Conservation (phyloP, 1,140 invertebrate genomes). For the Drosophila neocordata region DNA sequence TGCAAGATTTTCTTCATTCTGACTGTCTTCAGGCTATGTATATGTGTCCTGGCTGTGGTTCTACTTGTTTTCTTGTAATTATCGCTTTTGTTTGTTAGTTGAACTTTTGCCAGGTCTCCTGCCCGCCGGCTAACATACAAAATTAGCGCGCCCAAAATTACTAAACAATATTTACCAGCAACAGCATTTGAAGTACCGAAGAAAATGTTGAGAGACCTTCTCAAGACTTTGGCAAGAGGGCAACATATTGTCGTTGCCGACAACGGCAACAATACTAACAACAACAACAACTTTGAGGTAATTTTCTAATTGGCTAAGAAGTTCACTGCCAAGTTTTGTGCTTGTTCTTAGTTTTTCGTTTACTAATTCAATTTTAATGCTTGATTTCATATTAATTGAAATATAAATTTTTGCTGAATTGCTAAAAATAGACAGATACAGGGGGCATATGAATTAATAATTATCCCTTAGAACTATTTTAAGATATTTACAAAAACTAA, state of each 20-base stretch:
- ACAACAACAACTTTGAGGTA: slow-evolving; percentile 31
- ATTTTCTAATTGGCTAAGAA: slow-evolving; percentile 77
- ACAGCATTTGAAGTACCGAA: not conserved
- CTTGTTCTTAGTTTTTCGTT: slow-evolving; percentile 61
- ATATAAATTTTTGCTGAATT: slow-evolving; percentile 46
- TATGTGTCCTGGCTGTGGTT: slow-evolving; percentile 8
- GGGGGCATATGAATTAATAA: not conserved
- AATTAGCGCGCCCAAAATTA: slow-evolving; percentile 78
- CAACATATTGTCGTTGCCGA: slow-evolving; percentile 74
- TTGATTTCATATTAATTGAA: slow-evolving; percentile 83
- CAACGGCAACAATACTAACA: not conserved
- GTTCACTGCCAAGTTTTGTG: slow-evolving; percentile 67
- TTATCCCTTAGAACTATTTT: too few species aligned
- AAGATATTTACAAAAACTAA: too few species aligned
- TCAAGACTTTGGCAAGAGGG: slow-evolving; percentile 53
- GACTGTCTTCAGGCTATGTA: not conserved
- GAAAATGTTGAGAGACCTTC: slow-evolving; percentile 8
- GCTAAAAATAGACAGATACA: too few species aligned
- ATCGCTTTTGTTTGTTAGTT: slow-evolving; percentile 81
- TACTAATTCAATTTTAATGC: slow-evolving; percentile 83
- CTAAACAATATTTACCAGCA: slow-evolving; percentile 73
- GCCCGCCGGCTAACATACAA: slow-evolving; percentile 74
- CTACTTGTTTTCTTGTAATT: slow-evolving; percentile 79
- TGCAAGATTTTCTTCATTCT: slow-evolving; percentile 26
- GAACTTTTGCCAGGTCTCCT: slow-evolving; percentile 70